A percentile compares a stretch with the other conserved stretches of the same genome.
Evolutionary conservation across 2,797 vertebrate species (phyloP).

Genomic region (Cryptoprocta ferox): DNA sequence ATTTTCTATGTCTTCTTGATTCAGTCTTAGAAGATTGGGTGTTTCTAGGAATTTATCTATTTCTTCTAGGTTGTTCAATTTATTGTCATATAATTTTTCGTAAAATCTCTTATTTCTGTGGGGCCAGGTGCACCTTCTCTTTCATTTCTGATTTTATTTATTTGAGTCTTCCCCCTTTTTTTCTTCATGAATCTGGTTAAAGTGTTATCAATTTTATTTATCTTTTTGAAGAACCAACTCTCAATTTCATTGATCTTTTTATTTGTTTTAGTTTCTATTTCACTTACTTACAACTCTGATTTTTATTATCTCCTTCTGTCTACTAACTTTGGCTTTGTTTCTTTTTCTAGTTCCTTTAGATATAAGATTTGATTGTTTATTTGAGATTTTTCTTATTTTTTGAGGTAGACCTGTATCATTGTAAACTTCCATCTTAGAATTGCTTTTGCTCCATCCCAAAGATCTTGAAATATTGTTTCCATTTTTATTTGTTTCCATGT

Average conservation of each 20-base stretch:
- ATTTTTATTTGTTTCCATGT: background rate
- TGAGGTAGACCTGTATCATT: background rate
- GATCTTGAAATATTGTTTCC: background rate
- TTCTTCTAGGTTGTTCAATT: background rate
- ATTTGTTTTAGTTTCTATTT: background rate
- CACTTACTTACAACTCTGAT: background rate
- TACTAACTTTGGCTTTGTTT: background rate
- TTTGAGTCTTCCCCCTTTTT: background rate
- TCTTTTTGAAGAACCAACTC: background rate
- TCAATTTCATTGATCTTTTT: background rate
- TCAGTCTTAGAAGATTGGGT: background rate
- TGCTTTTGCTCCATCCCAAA: background rate
- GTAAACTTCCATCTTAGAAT: background rate
- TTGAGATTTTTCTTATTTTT: background rate
- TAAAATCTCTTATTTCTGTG: background rate
- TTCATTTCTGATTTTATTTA: background rate
- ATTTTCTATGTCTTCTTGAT: background rate
- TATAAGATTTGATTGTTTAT: background rate
- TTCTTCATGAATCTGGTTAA: background rate
- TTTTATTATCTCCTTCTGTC: background rate
- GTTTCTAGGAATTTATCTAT: background rate
- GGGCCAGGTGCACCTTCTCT: background rate
- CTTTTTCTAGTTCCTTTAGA: background rate
- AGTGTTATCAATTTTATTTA: background rate
- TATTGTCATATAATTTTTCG: background rate